A percentile compares a stretch with the other conserved stretches of the same genome.
Evolutionary conservation across 2,113 vertebrate species (phyloP).

Genomic region (Alectura lathami): DNA sequence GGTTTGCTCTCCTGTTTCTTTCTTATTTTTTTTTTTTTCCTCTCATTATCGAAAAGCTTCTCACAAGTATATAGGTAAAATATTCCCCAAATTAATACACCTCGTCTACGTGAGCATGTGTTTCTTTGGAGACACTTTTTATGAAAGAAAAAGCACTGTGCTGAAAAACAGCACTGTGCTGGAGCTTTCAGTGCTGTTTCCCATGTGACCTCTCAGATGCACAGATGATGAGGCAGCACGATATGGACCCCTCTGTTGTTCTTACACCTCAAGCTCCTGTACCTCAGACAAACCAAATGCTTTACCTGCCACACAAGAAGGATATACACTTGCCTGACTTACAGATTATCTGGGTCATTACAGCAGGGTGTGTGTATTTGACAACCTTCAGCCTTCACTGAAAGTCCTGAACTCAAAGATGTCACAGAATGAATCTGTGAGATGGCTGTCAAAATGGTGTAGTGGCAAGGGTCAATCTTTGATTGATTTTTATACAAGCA

Average conservation of each 20-base stretch:
- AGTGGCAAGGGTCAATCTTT: neutral
- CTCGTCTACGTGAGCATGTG: neutral
- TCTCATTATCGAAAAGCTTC: neutral
- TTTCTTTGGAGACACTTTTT: neutral
- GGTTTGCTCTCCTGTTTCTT: neutral
- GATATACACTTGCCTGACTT: neutral
- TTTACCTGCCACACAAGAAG: neutral
- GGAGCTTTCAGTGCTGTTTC: neutral
- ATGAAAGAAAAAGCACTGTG: too few relatives aligned
- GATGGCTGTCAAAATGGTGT: neutral
- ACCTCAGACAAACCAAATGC: neutral
- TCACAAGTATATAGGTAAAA: neutral
- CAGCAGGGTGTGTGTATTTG: neutral
- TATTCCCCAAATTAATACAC: neutral
- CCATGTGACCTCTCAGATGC: neutral
- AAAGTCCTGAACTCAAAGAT: neutral
- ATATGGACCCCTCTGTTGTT: neutral
- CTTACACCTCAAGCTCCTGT: neutral
- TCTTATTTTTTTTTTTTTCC: too few relatives aligned
- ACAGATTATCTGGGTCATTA: neutral
- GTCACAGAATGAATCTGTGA: neutral
- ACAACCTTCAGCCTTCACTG: neutral
- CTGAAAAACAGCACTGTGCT: too few relatives aligned
- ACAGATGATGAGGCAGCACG: neutral
- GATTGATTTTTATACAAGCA: neutral